Base-by-base conservation (phyloP, 2,797 vertebrate genomes). In the Peromyscus aztecus region DNA sequence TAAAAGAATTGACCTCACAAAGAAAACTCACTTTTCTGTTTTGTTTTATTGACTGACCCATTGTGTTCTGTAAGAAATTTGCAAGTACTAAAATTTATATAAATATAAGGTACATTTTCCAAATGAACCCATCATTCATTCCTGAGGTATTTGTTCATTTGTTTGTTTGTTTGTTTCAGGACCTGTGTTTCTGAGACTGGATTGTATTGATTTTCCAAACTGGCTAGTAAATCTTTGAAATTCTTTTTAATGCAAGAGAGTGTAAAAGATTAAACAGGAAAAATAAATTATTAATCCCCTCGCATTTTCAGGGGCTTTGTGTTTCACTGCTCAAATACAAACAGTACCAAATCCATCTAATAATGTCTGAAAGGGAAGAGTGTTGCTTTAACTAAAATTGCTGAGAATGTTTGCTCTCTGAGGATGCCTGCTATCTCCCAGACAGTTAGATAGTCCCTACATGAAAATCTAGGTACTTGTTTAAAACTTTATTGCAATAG, bases 401-500 rank as follows among this genome's bases (percentile, higher is more conserved):
- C 2, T 1, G 75, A 89, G 5, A 87, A 80, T 84, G 63, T 81
- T 61, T 94, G 90, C 65, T 92, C 71, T 89, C 3, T 17, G 75
- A 89, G 69, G 52, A 94, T 23, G 94, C 19, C 16, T 89, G 10
- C 37, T 96, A 24, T 89, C 59, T 93, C 49, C 6, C 16, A 71
- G 10, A 9, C 10, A 89, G 75, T 83, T 95, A 85, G 80, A n/a
- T 8, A 83, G 40, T 40, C 57, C 43, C 23, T 76, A 37, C 19
- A 71, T 69, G 80, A 63, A 19, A 95, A 95, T 61, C 14, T 65
- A 19, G 10, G 24, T 92, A 86, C 63, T 92, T 95, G 24, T 92
- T 82, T 95, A 91, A 95, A n/a, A 46, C 23, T 89, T 94, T 89
- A 97, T 87, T 65, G 19, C 69, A 71, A 80, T n/a, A 90, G 57